phyloP scores from a whole-genome alignment of 2,888 invertebrate species.

The Drosophila recens region DNA sequence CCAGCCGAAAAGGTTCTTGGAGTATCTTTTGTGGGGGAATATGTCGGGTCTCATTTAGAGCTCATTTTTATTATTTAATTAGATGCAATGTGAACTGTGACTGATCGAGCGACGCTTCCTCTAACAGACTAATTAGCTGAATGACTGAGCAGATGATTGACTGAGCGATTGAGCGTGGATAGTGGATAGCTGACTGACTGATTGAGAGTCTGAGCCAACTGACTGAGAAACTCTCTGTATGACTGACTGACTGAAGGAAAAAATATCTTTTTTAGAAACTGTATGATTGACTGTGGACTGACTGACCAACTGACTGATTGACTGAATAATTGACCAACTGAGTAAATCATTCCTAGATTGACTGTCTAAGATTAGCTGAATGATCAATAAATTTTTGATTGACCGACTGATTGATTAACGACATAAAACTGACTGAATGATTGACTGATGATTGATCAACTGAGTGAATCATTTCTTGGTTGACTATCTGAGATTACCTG shows the following conservation, averaged over 20 bases:
- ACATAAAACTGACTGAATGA: too few species aligned
- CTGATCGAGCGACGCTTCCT: constrained; percentile 2
- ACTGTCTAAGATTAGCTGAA: neutral
- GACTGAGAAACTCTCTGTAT: neutral
- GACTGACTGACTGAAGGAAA: neutral
- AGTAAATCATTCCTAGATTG: neutral
- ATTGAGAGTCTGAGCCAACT: neutral
- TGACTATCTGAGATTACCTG: neutral
- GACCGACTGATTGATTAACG: neutral
- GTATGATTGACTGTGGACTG: neutral
- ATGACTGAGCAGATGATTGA: constrained; percentile 14
- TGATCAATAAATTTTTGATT: neutral
- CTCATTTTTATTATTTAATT: constrained; percentile 68
- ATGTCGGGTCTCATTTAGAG: constrained; percentile 46
- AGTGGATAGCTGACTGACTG: neutral
- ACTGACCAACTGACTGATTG: neutral
- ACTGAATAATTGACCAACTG: too few species aligned
- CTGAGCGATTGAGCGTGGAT: neutral
- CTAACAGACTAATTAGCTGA: constrained; percentile 13
- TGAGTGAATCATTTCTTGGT: neutral
- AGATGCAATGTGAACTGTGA: constrained; percentile 35
- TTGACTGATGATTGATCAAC: neutral
- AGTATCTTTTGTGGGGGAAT: constrained; percentile 26
- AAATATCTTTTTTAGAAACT: too few species aligned
- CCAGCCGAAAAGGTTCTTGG: constrained; percentile 2